phyloP scores from a whole-genome alignment of 2,888 invertebrate genomes.

The Drosophila anceps region DNA sequence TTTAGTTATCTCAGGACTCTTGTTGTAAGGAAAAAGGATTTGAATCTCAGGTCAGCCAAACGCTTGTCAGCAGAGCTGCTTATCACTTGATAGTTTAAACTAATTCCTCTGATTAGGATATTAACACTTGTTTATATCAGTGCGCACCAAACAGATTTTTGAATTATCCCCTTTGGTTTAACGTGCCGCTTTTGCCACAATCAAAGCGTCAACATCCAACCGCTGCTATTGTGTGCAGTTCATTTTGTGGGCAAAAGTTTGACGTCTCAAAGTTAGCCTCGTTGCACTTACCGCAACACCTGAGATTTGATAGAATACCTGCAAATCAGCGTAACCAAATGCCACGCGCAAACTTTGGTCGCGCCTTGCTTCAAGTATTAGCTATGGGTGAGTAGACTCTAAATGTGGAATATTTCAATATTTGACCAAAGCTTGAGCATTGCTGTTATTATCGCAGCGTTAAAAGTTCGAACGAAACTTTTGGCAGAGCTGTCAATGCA shows the following conservation, averaged over 20 bases:
- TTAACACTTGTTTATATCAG: neutral
- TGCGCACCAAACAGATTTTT: too few species aligned
- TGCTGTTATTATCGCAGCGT: constrained; percentile 49
- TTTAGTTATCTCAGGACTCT: too few species aligned
- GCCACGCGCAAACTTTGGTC: constrained; percentile 52
- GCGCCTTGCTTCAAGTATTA: constrained; percentile 10
- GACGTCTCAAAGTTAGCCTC: constrained; percentile 12
- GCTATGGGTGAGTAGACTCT: neutral
- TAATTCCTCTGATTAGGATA: too few species aligned
- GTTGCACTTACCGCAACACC: constrained; percentile 15
- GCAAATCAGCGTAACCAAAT: constrained; percentile 62
- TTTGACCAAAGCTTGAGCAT: constrained; percentile 28
- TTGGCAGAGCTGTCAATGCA: constrained; percentile 66
- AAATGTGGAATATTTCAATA: constrained; percentile 14
- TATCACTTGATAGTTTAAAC: too few species aligned
- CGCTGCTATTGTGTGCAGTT: constrained; percentile 16
- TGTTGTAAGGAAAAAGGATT: too few species aligned
- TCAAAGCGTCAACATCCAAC: neutral
- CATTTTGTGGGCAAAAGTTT: constrained; percentile 45
- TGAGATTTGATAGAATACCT: neutral
- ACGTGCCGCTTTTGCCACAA: neutral
- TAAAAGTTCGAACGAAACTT: constrained; percentile 62
- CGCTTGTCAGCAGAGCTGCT: too few species aligned
- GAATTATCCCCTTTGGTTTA: neutral
- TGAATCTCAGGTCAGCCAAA: too few species aligned